Percentiles rank a stretch among this genome's conserved stretches.
Evolutionary conservation across 2,888 invertebrate species (phyloP).

Genomic region (Bellardia bayeri): DNA sequence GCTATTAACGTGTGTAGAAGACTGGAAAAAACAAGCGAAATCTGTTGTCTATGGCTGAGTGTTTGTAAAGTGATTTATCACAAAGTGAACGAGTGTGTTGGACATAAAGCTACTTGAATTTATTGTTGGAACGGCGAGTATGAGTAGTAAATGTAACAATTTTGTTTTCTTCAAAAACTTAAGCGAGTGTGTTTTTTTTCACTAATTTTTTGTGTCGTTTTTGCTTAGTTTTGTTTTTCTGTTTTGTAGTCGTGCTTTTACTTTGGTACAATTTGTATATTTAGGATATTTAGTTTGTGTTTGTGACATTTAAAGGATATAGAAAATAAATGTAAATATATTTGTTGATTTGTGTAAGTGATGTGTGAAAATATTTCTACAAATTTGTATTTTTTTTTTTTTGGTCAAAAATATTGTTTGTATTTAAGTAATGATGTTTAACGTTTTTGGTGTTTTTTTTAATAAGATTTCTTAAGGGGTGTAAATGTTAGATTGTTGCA

Average conservation of each 20-base stretch:
- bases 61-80: conserved; percentile 79
- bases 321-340: neutral
- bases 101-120: conserved; percentile 75
- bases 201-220: neutral
- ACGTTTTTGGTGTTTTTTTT: neutral
- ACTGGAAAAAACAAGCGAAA: conserved; percentile 47
- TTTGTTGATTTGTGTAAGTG: conserved; percentile 31
- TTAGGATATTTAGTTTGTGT: conserved; percentile 49
- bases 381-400: neutral
- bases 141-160: conserved; percentile 59
- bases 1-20: conserved; percentile 31
- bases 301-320: conserved; percentile 51
- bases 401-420: neutral
- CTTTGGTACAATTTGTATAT: conserved; percentile 51
- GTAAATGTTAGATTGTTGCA: neutral
- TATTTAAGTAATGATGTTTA: neutral
- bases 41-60: conserved; percentile 62
- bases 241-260: conserved; percentile 41
- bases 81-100: conserved; percentile 78
- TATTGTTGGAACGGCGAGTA: conserved; percentile 16
- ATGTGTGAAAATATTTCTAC: conserved; percentile 36
- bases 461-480: neutral
- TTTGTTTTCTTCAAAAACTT: conserved; percentile 53
- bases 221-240: conserved; percentile 40
- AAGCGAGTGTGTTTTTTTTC: neutral